Conservation (phyloP, 1,140 invertebrate species). For the Drosophila mojavensis region DNA sequence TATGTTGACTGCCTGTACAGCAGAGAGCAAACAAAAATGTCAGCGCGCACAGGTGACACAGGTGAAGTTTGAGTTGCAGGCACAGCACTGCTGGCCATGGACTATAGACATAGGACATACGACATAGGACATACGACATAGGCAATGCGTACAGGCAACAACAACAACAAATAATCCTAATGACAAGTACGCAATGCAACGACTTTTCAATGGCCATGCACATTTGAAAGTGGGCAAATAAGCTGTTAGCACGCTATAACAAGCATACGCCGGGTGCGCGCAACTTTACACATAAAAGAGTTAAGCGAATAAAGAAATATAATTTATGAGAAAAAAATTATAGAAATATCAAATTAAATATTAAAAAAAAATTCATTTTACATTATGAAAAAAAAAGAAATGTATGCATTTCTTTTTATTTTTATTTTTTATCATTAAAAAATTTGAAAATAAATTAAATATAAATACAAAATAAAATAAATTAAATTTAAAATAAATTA, state of each 20-base stretch:
- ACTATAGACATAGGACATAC: too few species aligned
- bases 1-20: conserved; percentile 26
- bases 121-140: neutral
- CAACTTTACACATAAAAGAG: too few species aligned
- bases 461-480: too few species aligned
- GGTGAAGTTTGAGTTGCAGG: neutral
- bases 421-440: too few species aligned
- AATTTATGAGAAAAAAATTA: neutral
- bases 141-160: conserved; percentile 31
- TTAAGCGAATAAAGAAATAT: neutral
- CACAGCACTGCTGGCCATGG: too few species aligned
- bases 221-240: conserved; percentile 33
- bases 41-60: conserved; percentile 63
- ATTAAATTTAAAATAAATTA: too few species aligned
- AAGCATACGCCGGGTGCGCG: neutral
- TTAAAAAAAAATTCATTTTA: too few species aligned
- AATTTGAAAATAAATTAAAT: too few species aligned
- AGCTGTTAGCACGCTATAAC: neutral
- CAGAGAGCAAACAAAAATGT: conserved; percentile 67
- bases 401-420: too few species aligned
- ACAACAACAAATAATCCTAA: conserved; percentile 50
- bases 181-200: conserved; percentile 44
- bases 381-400: too few species aligned
- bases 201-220: conserved; percentile 29
- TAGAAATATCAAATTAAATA: too few species aligned